Percentiles rank a stretch among this genome's conserved stretches.
phyloP scores from a whole-genome alignment of 2,113 vertebrate species.

The Micromys minutus region DNA sequence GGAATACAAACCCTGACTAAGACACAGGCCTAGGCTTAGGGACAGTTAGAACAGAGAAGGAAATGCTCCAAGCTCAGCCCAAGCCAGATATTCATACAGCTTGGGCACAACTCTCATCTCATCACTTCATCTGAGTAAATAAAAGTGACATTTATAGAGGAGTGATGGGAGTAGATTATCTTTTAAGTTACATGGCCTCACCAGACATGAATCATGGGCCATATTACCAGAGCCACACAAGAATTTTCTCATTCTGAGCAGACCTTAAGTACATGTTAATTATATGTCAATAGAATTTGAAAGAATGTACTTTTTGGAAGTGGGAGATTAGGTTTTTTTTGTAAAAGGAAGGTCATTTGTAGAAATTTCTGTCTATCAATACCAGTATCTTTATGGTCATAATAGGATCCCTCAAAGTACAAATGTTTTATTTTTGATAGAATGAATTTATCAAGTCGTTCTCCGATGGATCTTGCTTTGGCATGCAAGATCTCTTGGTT shows the following conservation, averaged over 20 bases:
- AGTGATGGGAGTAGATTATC: neutral
- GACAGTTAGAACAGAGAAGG: no score
- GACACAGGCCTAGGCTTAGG: no score
- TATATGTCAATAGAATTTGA: neutral
- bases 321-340: neutral
- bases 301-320: neutral
- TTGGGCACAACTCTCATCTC: no score
- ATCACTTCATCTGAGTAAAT: no score
- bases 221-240: neutral
- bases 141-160: no score
- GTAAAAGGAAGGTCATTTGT: neutral
- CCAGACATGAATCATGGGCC: neutral
- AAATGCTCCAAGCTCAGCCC: no score
- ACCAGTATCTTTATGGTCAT: neutral
- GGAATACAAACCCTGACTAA: no score
- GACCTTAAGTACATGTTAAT: neutral
- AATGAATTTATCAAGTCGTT: neutral
- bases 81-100: no score
- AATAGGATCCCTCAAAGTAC: neutral
- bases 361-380: neutral
- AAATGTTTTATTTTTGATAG: neutral
- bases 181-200: neutral
- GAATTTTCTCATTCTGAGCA: neutral
- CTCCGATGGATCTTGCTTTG: neutral
- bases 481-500: neutral